Evolutionary conservation across 2,797 vertebrate species (phyloP), one percentile per base, ranked within the genome.

Genomic region (Lutjanus argentimaculatus): DNA sequence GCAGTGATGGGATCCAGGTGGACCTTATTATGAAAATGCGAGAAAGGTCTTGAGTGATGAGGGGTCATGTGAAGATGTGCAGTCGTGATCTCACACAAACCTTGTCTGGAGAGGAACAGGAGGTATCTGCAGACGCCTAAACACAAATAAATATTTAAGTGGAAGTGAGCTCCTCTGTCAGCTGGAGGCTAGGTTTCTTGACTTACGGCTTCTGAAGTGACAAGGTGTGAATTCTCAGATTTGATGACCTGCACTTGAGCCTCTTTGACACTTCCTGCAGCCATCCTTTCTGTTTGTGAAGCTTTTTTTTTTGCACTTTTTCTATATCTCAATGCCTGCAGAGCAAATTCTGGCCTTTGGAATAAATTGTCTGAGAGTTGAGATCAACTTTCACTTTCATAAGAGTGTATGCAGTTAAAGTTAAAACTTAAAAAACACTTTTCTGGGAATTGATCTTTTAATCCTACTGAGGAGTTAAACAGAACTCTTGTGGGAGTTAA

Each of bases 1-100:
- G n/a, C 75, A 80, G 59, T 89, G 88, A 93, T 92, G 19, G 72
- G 83, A 92, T 92, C 93, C 93, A 94, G 92, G 90, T 90, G 89
- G 80, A 84, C 48, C 75, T 85, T 80, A 72, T 92, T 92, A 84
- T 75, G 85, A 89, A 81, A 91, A 83, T 77, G 86, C 42, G 67
- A 85, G 75, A 72, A 58, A 52, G 79, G 74, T 88, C 80, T 76
- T 80, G 85, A 90, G 77, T 89, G 90, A 92, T 59, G 75, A 79
- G 42, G 63, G 91, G 83, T 90, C 86, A 88, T 90, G 85, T 89
- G 88, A 93, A 92, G 93, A 94, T 90, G 85, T 88, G 69, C 85
- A 22, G 75, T 25, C 7, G 30, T 82, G 83, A 91, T 86, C 83
- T 88, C 77, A 79, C 72, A 53, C 58, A 70, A 36, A 19, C 61